These are phyloP conservation scores for Ophiodon elongatus DNA, from an alignment of 2,113 vertebrate genomes.

Conservation along the genomic window DNA sequence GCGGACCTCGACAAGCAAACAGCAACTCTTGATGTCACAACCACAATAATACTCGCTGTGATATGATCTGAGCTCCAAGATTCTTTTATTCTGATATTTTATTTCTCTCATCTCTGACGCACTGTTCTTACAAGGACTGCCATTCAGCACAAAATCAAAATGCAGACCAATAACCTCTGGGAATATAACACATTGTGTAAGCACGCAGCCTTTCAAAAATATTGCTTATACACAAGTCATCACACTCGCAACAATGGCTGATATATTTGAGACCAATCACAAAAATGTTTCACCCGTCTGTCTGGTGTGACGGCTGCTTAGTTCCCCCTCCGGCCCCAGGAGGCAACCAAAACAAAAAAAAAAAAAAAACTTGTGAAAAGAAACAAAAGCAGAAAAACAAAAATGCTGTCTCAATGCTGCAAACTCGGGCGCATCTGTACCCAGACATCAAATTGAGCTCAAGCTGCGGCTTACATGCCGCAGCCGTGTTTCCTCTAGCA, in stretches of 20 bases:
- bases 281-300: conserved; percentile 23
- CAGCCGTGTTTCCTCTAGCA: conserved; percentile 55
- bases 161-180: conserved; percentile 2
- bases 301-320: not conserved
- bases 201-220: not conserved
- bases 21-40: conserved; percentile 24
- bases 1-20: not conserved
- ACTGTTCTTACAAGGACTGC: not conserved
- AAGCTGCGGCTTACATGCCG: conserved; percentile 56
- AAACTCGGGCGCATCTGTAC: conserved; percentile 44
- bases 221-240: conserved; percentile 3
- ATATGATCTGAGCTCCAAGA: not conserved
- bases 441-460: conserved; percentile 57
- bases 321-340: not conserved
- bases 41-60: not conserved
- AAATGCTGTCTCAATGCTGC: conserved; percentile 61
- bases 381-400: conserved; percentile 37
- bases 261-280: conserved; percentile 2
- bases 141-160: conserved; percentile 19
- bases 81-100: not conserved
- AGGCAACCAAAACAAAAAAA: conserved; percentile 19
- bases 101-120: not conserved
- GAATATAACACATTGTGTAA: conserved; percentile 13
- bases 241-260: not conserved
- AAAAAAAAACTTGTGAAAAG: conserved; percentile 14